A percentile compares a stretch with the other conserved stretches of the same genome.
These are phyloP conservation scores for Acrobasis consociella DNA, from an alignment of 2,888 invertebrate species.

Conservation along the genomic window DNA sequence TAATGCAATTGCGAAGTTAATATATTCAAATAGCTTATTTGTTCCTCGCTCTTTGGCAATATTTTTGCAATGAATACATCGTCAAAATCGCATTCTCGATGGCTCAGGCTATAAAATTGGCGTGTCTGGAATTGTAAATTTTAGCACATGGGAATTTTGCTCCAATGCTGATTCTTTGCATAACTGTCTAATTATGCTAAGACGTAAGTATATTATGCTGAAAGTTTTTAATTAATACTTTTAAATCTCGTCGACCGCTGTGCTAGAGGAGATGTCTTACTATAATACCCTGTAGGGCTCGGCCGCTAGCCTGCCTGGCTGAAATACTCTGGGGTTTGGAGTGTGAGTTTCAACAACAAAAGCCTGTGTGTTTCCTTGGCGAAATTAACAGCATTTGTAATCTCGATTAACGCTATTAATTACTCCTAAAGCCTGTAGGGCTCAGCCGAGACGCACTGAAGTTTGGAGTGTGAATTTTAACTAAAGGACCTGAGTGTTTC, in stretches of 20 bases:
- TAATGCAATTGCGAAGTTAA: slow-evolving; percentile 1
- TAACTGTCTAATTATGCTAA: not conserved
- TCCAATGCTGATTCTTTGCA: not conserved
- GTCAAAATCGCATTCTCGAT: slow-evolving; percentile 11
- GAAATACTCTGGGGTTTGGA: too few relatives aligned
- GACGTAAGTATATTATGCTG: not conserved
- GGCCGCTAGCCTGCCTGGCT: too few relatives aligned
- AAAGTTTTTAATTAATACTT: not conserved
- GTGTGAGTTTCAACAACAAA: too few relatives aligned
- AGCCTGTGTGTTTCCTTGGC: too few relatives aligned
- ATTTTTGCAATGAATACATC: slow-evolving; percentile 20
- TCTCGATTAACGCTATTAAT: too few relatives aligned
- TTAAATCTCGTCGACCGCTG: not conserved
- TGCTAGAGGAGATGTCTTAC: too few relatives aligned
- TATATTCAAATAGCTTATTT: slow-evolving; percentile 13
- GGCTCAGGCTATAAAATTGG: not conserved
- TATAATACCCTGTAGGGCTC: too few relatives aligned
- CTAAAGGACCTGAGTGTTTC: too few relatives aligned
- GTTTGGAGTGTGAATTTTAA: too few relatives aligned
- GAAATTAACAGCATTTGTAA: too few relatives aligned
- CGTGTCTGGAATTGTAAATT: slow-evolving; percentile 11
- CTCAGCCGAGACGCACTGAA: too few relatives aligned
- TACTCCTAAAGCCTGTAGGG: too few relatives aligned
- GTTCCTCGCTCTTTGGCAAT: slow-evolving; percentile 2
- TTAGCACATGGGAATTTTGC: slow-evolving; percentile 7